Percentiles rank a stretch among this genome's conserved stretches.
Conservation (phyloP, 1,140 invertebrate genomes). For the Euwallacea similis region DNA sequence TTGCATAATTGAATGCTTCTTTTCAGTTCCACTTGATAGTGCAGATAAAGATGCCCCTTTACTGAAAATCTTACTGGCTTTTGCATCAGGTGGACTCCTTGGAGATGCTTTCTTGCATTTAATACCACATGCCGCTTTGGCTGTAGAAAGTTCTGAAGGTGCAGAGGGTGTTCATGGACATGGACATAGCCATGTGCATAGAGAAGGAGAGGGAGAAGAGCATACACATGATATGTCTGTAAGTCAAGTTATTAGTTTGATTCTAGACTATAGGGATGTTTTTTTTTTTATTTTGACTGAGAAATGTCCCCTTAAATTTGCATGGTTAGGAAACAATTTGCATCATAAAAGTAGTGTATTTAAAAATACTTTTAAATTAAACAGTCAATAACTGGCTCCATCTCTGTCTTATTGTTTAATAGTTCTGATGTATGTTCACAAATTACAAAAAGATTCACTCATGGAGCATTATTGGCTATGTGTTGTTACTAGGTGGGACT, state of each 20-base stretch:
- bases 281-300: no score
- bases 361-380: no score
- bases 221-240: conserved; percentile 58
- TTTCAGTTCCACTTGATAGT: conserved; percentile 88
- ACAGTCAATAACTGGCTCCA: neutral
- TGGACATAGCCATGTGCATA: conserved; percentile 58
- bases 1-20: neutral
- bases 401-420: neutral
- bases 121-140: conserved; percentile 89
- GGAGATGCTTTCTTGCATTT: conserved; percentile 97
- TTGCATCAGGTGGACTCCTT: conserved; percentile 91
- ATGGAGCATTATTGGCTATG: no score
- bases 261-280: no score
- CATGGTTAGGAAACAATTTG: no score
- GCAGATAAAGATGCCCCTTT: conserved; percentile 79
- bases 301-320: no score
- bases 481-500: conserved; percentile 61
- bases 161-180: conserved; percentile 61
- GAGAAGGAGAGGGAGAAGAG: conserved; percentile 50
- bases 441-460: no score
- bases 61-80: conserved; percentile 87
- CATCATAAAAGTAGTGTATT: no score
- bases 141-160: conserved; percentile 58
- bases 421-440: no score
- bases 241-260: neutral